Percentiles rank a stretch among this genome's conserved stretches.
Evolutionary conservation across 2,888 invertebrate genomes (phyloP).

Genomic region (Drosophila anceps): DNA sequence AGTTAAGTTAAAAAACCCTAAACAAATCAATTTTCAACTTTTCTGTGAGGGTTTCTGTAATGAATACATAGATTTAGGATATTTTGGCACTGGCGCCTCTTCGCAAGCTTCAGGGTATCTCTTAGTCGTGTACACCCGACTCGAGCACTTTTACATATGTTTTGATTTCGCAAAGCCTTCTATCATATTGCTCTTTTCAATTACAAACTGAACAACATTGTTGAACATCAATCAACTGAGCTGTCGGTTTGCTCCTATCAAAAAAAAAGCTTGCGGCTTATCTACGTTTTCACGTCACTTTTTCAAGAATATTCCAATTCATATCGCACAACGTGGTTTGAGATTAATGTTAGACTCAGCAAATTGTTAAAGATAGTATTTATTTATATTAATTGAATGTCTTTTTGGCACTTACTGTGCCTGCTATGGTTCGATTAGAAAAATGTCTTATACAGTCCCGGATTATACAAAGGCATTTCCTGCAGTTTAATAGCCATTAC

Average conservation of each 20-base stretch:
- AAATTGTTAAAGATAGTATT: not conserved
- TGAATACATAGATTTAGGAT: too few relatives aligned
- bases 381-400: not conserved
- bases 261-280: not conserved
- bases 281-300: not conserved
- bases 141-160: not conserved
- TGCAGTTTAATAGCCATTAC: slow-evolving; percentile 10
- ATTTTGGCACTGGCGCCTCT: too few relatives aligned
- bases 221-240: not conserved
- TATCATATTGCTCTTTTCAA: not conserved
- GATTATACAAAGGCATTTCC: slow-evolving; percentile 23
- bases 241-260: not conserved
- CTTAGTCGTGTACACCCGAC: not conserved
- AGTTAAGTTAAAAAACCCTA: too few relatives aligned
- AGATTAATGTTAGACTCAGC: not conserved
- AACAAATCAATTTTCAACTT: not conserved
- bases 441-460: slow-evolving; percentile 27
- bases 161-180: not conserved
- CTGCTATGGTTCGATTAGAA: not conserved
- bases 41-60: too few relatives aligned
- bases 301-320: not conserved
- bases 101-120: not conserved
- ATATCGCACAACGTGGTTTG: not conserved
- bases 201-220: not conserved
- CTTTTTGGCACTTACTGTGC: not conserved